These are phyloP conservation scores for Pipistrellus nathusii DNA, from an alignment of 2,797 vertebrate genomes.

Conservation along the genomic window DNA sequence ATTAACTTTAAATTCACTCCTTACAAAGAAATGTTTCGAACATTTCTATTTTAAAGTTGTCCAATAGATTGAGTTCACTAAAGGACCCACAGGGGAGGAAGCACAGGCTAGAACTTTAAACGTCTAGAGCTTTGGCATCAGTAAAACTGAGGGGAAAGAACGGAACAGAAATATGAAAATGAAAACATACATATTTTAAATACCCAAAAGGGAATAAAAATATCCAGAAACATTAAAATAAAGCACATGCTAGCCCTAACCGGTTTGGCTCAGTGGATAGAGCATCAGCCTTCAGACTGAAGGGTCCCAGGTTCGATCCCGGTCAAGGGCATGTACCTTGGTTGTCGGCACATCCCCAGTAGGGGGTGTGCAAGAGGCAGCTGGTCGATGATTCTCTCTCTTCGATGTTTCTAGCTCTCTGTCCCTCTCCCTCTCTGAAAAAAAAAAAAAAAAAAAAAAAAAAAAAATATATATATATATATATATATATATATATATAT, in stretches of 20 bases:
- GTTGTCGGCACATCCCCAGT: no score
- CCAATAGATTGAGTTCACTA: conserved; percentile 14
- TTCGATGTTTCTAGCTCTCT: no score
- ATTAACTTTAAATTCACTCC: not conserved
- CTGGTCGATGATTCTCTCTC: no score
- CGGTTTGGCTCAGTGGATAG: no score
- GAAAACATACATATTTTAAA: conserved; percentile 11
- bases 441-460: no score
- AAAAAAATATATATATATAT: no score
- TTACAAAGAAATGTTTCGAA: not conserved
- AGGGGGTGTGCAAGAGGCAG: no score
- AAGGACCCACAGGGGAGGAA: not conserved
- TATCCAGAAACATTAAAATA: not conserved
- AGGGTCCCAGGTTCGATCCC: no score
- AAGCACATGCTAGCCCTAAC: not conserved
- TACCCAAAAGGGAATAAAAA: not conserved
- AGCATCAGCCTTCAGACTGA: no score
- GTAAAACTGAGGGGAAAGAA: not conserved
- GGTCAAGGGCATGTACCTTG: no score
- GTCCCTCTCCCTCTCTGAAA: no score
- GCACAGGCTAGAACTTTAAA: not conserved
- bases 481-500: no score
- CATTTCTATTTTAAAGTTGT: conserved; percentile 6
- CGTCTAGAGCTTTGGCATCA: conserved; percentile 8
- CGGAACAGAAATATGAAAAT: not conserved